Evolutionary conservation across 2,113 vertebrate species (phyloP), one percentile per base, ranked within the genome.

Genomic region (Podarcis cretensis): DNA sequence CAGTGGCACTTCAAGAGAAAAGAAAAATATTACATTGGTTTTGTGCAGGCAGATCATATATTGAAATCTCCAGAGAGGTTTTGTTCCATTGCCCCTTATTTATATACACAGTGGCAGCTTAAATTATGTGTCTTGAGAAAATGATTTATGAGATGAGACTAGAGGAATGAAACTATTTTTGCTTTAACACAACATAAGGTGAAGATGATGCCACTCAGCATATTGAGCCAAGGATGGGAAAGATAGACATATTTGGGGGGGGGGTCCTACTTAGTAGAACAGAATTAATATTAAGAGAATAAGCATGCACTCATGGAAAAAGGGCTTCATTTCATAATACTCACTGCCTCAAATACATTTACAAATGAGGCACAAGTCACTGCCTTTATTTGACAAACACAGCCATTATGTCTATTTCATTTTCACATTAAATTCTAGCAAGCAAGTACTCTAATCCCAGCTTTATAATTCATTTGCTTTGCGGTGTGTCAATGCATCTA

Each of bases 81-180:
- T 73, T 1, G 27, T 87, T 32, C 79, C 57, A 35, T 57, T 84
- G 91, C 40, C 87, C 40, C 48, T 23, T 90, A 89, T 76, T 74
- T 1, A n/a, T 57, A 54, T 35, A 77, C 71, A 86, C 92, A 89
- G 32, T 37, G 87, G 86, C 69, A 43, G 6, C 43, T 87, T 76
- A 81, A 85, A 90, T 87, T 80, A 75, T 65, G 48, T 83, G 8
- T 66, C 63, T 35, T 89, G 79, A 75, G 76, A 85, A 68, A 78
- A 35, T 37, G 74, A 54, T 84, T 68, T 68, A 1, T 86, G 54
- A 87, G 82, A 78, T 43, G 4, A 84, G 82, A 68, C 68, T 85
- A 4, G 71, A 69, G 85, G 48, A 84, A 89, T 83, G 89, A 78
- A 69, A 85, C 88, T 93, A 89, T 48, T 90, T 95, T 89, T 59